Evolutionary conservation across 2,797 vertebrate genomes (phyloP), one percentile per base, ranked within the genome.

Genomic region (Sebastes variabilis): DNA sequence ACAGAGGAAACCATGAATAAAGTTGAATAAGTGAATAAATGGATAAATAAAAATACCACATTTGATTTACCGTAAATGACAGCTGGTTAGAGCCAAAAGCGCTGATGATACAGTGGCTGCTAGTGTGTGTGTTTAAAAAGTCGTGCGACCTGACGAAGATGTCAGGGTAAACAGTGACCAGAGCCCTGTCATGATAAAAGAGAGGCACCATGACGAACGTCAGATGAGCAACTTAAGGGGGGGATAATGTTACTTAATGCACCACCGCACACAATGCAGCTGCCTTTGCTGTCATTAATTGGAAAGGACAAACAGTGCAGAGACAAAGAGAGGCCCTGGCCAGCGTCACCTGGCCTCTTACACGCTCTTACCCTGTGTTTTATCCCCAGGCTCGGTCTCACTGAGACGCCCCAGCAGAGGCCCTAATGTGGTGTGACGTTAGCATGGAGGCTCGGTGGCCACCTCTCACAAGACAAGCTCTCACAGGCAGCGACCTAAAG

Each of bases 281-380:
- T 24, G 81, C 10, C 71, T 74, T 62, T 20, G 65, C 79, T 81
- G 82, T 73, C 84, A 88, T 91, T 86, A 83, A 82, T 77, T 80
- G 71, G 70, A 82, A 74, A 81, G 72, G 86, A 91, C 87, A 88
- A 92, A 89, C 90, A 87, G 56, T 55, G 55, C 42, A 72, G 56
- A 83, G 84, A 86, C 84, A 85, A 79, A 76, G 70, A 88, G 66
- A 2, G 82, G 75, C 42, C 55, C 83, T 92, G 85, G 86, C 74
- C 82, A 87, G 64, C 79, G 73, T 92, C 87, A 89, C 87, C 87
- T 89, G 86, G 74, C 81, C 81, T 87, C 79, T 79, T 80, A 52
- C 49, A 52, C 22, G 14, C 70, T 79, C 69, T 49, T 72, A 18
- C 55, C 82, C 46, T 78, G 77, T 61, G 69, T 85, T 89, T 73